phyloP scores from a whole-genome alignment of 2,888 invertebrate species.

The Xanthia togata region DNA sequence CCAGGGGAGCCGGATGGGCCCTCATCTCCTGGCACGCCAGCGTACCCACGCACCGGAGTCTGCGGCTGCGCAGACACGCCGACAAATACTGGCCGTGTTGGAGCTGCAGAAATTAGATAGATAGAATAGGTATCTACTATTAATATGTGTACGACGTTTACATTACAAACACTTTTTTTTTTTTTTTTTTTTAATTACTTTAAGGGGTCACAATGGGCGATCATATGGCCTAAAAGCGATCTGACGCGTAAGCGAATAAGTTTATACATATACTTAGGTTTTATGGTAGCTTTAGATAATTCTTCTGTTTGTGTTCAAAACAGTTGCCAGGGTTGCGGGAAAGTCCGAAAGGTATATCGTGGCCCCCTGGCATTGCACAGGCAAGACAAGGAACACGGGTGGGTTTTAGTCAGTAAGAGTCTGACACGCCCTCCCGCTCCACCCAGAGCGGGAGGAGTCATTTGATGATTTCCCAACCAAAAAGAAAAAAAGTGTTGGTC shows the following conservation, averaged over 20 bases:
- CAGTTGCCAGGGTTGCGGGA: too few relatives aligned
- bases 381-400: too few relatives aligned
- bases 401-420: too few relatives aligned
- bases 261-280: background rate
- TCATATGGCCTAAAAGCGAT: background rate
- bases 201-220: background rate
- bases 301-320: too few relatives aligned
- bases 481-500: too few relatives aligned
- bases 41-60: constrained; percentile 86
- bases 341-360: too few relatives aligned
- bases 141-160: background rate
- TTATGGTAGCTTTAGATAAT: background rate
- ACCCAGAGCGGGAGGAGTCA: too few relatives aligned
- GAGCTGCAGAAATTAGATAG: constrained; percentile 50
- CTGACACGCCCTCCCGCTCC: too few relatives aligned
- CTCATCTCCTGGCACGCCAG: constrained; percentile 89
- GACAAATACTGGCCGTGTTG: constrained; percentile 67
- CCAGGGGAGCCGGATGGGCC: constrained; percentile 92
- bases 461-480: too few relatives aligned
- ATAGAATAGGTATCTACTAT: too few relatives aligned
- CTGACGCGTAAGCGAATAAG: background rate
- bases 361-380: too few relatives aligned
- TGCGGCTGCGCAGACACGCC: constrained; percentile 65
- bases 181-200: too few relatives aligned
- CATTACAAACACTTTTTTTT: background rate